A percentile compares a stretch with the other conserved stretches of the same genome.
Evolutionary conservation across 2,113 vertebrate genomes (phyloP).

Genomic region (Pachycephala philippinensis): DNA sequence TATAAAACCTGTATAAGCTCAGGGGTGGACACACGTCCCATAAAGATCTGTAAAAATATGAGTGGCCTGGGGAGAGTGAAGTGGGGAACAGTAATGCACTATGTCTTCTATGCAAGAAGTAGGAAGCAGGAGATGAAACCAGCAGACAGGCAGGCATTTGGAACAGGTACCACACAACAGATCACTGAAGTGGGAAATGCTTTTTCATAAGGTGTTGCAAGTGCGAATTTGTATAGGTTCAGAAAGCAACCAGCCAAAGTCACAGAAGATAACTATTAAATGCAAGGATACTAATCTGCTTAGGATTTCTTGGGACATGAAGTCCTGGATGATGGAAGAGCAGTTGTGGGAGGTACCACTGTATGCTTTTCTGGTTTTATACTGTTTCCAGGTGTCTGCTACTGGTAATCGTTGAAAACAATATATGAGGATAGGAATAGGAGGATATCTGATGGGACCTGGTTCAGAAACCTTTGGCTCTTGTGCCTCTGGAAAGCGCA

Average conservation of each 20-base stretch:
- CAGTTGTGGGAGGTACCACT: not conserved
- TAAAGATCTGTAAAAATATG: not conserved
- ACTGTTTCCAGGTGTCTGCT: not conserved
- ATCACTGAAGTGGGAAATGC: not conserved
- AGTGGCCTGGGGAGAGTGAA: not conserved
- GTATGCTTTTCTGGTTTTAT: not conserved
- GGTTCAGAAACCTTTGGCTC: not conserved
- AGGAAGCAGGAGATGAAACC: not conserved
- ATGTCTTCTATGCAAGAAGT: not conserved
- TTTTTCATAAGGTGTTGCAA: not conserved
- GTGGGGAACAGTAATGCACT: not conserved
- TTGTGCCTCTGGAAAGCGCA: not conserved
- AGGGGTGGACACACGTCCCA: rapidly evolving
- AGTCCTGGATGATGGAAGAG: not conserved
- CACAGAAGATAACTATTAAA: not conserved
- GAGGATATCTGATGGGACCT: not conserved
- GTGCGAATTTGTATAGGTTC: not conserved
- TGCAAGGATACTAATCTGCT: not conserved
- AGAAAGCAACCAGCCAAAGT: not conserved
- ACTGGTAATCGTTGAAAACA: not conserved
- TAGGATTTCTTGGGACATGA: not conserved
- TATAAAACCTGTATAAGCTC: not conserved
- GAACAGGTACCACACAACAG: not conserved
- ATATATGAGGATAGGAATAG: not conserved
- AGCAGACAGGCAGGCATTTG: not conserved